phyloP scores from a whole-genome alignment of 1,140 invertebrate genomes.

The Matsumurasca onukii region DNA sequence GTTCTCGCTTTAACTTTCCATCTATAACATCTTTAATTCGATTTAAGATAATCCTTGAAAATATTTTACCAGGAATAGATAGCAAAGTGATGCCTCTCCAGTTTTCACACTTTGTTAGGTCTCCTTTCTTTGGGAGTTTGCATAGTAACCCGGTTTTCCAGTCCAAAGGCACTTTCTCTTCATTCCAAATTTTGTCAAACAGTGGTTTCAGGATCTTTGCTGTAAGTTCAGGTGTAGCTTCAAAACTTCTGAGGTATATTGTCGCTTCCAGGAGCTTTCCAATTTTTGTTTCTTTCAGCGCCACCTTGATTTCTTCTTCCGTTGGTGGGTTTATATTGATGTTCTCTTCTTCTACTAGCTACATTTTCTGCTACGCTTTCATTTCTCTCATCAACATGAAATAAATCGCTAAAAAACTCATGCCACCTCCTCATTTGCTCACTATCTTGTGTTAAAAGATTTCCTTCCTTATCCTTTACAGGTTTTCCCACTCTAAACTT shows the following conservation, averaged over 20 bases:
- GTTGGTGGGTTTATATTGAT: background rate
- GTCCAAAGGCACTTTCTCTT: conserved; percentile 20
- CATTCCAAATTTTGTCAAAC: background rate
- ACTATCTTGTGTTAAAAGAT: background rate
- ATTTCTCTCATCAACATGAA: too few relatives aligned
- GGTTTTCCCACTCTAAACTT: conserved; percentile 6
- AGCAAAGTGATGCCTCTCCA: conserved; percentile 31
- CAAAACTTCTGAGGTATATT: conserved; percentile 10
- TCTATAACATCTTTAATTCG: conserved; percentile 28
- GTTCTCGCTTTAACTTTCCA: conserved; percentile 19
- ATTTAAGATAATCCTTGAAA: conserved; percentile 23
- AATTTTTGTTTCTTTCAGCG: conserved; percentile 8
- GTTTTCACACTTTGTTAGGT: conserved; percentile 29
- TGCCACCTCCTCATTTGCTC: conserved; percentile 20
- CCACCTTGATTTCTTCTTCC: conserved; percentile 2
- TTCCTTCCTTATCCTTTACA: too few relatives aligned
- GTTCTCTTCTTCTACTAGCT: too few relatives aligned
- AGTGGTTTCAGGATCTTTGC: conserved; percentile 10
- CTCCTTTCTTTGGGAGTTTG: conserved; percentile 30
- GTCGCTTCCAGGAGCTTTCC: conserved; percentile 22
- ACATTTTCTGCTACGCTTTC: too few relatives aligned
- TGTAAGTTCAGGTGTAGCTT: conserved; percentile 1
- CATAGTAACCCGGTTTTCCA: conserved; percentile 18
- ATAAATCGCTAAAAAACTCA: conserved; percentile 17
- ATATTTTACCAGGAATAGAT: conserved; percentile 27